A percentile compares a stretch with the other conserved stretches of the same genome.
Evolutionary conservation across 2,797 vertebrate species (phyloP).

Genomic region (Cryptoprocta ferox): DNA sequence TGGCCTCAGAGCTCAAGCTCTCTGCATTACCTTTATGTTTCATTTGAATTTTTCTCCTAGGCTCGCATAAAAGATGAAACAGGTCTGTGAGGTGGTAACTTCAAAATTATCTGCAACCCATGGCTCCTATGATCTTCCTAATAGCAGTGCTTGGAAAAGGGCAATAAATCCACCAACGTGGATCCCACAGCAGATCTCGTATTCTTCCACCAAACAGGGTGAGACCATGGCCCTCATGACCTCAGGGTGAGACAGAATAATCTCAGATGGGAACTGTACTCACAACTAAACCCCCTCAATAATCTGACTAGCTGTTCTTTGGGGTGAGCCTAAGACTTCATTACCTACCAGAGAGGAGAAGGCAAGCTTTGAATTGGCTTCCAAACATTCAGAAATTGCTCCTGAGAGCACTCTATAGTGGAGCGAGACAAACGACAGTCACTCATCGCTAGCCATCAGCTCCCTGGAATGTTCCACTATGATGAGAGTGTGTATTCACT

Average conservation of each 20-base stretch:
- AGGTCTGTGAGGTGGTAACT: background rate
- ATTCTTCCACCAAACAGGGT: background rate
- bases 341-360: conserved; percentile 18
- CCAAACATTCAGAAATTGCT: background rate
- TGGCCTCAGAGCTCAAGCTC: background rate
- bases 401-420: background rate
- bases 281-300: background rate
- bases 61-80: background rate
- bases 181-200: background rate
- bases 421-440: background rate
- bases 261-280: background rate
- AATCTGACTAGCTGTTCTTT: background rate
- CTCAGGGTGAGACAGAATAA: background rate
- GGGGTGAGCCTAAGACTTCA: background rate
- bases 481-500: background rate
- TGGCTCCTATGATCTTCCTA: background rate
- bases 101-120: background rate
- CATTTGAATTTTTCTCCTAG: background rate
- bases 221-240: background rate
- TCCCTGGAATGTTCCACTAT: background rate
- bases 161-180: background rate
- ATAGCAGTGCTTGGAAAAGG: background rate
- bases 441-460: no score
- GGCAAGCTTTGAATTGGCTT: background rate
- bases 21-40: background rate